Conservation (phyloP, 92 coral and sea anemone genomes). For the Epizoanthus scotinus region DNA sequence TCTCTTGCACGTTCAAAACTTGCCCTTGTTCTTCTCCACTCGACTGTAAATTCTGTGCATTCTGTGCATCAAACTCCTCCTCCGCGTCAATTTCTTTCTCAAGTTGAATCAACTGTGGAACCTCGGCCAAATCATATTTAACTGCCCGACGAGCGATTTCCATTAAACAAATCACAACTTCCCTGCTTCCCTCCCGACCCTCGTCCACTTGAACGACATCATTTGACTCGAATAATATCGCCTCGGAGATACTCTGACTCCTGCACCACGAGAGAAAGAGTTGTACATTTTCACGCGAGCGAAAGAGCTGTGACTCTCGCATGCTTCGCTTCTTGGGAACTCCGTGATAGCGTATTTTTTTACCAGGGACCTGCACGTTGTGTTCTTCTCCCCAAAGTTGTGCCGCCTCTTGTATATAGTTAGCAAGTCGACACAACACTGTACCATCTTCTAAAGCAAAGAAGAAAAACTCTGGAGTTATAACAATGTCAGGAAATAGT, state of each 20-base stretch:
- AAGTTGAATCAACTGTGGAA: slow-evolving; percentile 87
- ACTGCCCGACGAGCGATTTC: slow-evolving; percentile 88
- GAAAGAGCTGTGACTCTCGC: slow-evolving; percentile 80
- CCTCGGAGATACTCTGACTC: slow-evolving; percentile 88
- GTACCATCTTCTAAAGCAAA: slow-evolving; percentile 96
- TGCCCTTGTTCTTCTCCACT: slow-evolving; percentile 63
- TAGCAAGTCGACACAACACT: slow-evolving; percentile 88
- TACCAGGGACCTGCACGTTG: slow-evolving; percentile 73
- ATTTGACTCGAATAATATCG: slow-evolving; percentile 95
- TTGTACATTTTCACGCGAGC: slow-evolving; percentile 96
- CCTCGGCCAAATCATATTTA: slow-evolving; percentile 71
- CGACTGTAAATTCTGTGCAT: slow-evolving; percentile 31
- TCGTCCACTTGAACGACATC: slow-evolving; percentile 98
- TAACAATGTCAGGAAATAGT: slow-evolving; percentile 83
- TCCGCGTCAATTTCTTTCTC: slow-evolving; percentile 97
- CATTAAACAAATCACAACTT: slow-evolving; percentile 95
- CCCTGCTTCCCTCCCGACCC: slow-evolving; percentile 93
- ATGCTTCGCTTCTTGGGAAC: slow-evolving; percentile 60
- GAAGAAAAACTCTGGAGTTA: slow-evolving; percentile 93
- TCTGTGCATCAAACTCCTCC: slow-evolving; percentile 60
- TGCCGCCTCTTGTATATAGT: slow-evolving; percentile 93
- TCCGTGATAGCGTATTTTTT: slow-evolving; percentile 69
- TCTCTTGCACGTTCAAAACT: slow-evolving; percentile 52
- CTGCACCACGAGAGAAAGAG: slow-evolving; percentile 98
- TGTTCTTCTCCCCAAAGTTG: slow-evolving; percentile 64